Evolutionary conservation across 2,797 vertebrate species (phyloP).

Genomic region (Sciaenops ocellatus): DNA sequence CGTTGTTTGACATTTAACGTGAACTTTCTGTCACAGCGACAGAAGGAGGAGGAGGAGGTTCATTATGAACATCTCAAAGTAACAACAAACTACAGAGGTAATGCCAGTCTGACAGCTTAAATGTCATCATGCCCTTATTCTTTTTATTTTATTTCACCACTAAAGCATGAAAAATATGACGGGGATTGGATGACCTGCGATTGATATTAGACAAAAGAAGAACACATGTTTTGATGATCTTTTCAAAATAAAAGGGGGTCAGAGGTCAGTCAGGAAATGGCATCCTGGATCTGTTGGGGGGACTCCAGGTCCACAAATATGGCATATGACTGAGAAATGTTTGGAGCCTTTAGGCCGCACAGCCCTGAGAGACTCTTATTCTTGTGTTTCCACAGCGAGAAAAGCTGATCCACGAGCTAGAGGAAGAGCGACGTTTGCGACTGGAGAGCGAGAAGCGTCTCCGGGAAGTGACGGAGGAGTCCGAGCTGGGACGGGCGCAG

Average conservation of each 20-base stretch:
- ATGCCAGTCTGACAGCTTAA: slow-evolving; percentile 36
- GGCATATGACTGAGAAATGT: slow-evolving; percentile 18
- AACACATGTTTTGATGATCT: too few relatives aligned
- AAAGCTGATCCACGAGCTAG: slow-evolving; percentile 95
- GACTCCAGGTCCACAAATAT: slow-evolving; percentile 6
- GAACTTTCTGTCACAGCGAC: slow-evolving; percentile 57
- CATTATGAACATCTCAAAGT: slow-evolving; percentile 46
- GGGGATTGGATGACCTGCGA: not conserved
- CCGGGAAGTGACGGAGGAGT: slow-evolving; percentile 91
- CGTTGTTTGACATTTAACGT: slow-evolving; percentile 57
- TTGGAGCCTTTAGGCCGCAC: slow-evolving; percentile 31
- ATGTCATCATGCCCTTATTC: slow-evolving; percentile 51
- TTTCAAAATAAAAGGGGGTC: slow-evolving; percentile 8
- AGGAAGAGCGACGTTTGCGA: slow-evolving; percentile 92
- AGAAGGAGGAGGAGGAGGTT: slow-evolving; percentile 27
- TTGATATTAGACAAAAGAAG: slow-evolving; percentile 3
- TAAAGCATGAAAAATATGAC: not conserved
- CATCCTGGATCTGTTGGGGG: not conserved
- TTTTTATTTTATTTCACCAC: slow-evolving; percentile 16
- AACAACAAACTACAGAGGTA: slow-evolving; percentile 45
- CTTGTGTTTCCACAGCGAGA: slow-evolving; percentile 85
- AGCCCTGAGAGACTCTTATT: not conserved
- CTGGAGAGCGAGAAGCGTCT: slow-evolving; percentile 92
- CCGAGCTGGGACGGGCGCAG: slow-evolving; percentile 88
- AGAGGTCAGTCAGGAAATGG: slow-evolving; percentile 17